phyloP scores from a whole-genome alignment of 1,140 invertebrate genomes.

The Aphis craccivora region DNA sequence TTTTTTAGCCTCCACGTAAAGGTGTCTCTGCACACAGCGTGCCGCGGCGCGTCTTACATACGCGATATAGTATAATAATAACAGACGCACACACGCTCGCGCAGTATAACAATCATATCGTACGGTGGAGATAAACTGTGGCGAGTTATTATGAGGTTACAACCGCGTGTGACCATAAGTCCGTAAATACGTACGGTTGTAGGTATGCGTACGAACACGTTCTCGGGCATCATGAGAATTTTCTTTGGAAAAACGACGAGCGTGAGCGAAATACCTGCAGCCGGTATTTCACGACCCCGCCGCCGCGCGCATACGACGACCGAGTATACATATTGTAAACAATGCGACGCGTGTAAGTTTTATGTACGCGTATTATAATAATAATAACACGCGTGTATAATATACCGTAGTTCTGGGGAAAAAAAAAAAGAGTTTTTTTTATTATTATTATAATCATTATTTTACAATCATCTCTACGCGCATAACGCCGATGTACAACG shows the following conservation, averaged over 20 bases:
- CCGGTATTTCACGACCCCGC: slow-evolving; percentile 11
- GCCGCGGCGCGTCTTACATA: too few relatives aligned
- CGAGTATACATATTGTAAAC: background rate
- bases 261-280: background rate
- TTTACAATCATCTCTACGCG: background rate
- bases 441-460: background rate
- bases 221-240: background rate
- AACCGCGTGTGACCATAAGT: background rate
- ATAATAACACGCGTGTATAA: background rate
- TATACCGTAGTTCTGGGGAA: background rate
- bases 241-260: background rate
- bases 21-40: background rate
- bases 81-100: background rate
- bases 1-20: background rate
- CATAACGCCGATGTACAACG: background rate
- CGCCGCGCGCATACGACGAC: background rate
- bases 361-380: background rate
- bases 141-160: background rate
- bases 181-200: background rate
- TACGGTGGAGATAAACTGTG: background rate
- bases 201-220: background rate
- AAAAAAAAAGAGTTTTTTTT: background rate
- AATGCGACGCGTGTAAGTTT: background rate
- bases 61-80: background rate
- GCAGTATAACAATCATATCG: background rate